phyloP scores from a whole-genome alignment of 2,888 invertebrate genomes.

The Dynastes maya region DNA sequence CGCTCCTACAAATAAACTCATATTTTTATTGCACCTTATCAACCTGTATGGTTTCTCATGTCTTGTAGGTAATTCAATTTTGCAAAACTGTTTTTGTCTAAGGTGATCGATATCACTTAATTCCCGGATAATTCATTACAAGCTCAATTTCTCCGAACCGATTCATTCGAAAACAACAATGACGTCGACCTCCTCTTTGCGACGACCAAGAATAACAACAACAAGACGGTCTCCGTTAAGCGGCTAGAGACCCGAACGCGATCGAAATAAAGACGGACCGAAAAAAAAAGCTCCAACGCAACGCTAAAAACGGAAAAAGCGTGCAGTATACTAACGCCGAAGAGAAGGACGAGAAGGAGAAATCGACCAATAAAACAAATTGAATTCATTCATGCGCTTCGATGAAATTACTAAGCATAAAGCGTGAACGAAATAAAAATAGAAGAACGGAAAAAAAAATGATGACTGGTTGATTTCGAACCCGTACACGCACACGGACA shows the following conservation, averaged over 20 bases:
- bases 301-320: conserved; percentile 3
- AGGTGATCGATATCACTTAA: not conserved
- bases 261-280: conserved; percentile 22
- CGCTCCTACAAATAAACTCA: too few species aligned
- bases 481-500: conserved; percentile 48
- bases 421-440: conserved; percentile 51
- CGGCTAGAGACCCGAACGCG: conserved; percentile 3
- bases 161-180: conserved; percentile 1
- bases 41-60: too few species aligned
- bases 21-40: too few species aligned
- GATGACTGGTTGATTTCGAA: conserved; percentile 63
- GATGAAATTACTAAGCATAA: conserved; percentile 52
- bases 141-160: not conserved
- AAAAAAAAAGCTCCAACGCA: not conserved
- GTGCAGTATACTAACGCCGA: not conserved
- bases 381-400: conserved; percentile 50
- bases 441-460: conserved; percentile 46
- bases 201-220: too few species aligned
- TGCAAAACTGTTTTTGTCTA: not conserved
- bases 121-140: conserved; percentile 4
- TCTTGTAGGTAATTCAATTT: too few species aligned
- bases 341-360: conserved; percentile 27
- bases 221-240: conserved; percentile 12
- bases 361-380: conserved; percentile 50
- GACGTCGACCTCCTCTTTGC: not conserved